A percentile compares a stretch with the other conserved stretches of the same genome.
Evolutionary conservation across 1,140 invertebrate genomes (phyloP).

Genomic region (Hormaphis cornu): DNA sequence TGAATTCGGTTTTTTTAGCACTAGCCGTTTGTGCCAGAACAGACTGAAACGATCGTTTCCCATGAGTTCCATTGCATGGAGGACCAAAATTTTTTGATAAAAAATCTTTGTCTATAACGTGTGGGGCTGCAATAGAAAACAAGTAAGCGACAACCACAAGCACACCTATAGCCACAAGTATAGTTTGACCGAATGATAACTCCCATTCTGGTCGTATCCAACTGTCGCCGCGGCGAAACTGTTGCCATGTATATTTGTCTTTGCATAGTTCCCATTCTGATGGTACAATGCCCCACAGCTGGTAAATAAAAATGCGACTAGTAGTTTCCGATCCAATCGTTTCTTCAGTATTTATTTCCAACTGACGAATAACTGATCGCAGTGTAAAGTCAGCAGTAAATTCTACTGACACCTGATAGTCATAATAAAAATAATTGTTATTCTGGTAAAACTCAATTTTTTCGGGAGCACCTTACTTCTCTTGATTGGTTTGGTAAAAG

Average conservation of each 20-base stretch:
- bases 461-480: not conserved
- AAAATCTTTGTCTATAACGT: slow-evolving; percentile 10
- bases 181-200: not conserved
- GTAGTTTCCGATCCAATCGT: slow-evolving; percentile 5
- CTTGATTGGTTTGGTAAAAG: slow-evolving; percentile 22
- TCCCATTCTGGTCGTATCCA: slow-evolving; percentile 23
- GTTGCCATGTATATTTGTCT: slow-evolving; percentile 19
- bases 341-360: slow-evolving; percentile 25
- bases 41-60: slow-evolving; percentile 14
- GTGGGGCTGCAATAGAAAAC: slow-evolving; percentile 12
- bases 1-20: slow-evolving; percentile 13
- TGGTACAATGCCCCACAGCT: slow-evolving; percentile 26
- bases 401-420: slow-evolving; percentile 2
- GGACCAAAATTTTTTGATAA: slow-evolving; percentile 13
- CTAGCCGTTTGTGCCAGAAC: not conserved
- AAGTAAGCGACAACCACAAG: slow-evolving; percentile 2
- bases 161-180: not conserved
- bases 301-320: slow-evolving; percentile 6
- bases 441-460: not conserved
- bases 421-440: not conserved
- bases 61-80: slow-evolving; percentile 4
- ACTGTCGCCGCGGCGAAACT: slow-evolving; percentile 4
- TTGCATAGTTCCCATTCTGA: slow-evolving; percentile 24
- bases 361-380: not conserved
- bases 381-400: slow-evolving; percentile 21